These are phyloP conservation scores for Drosophila kokeensis DNA, from an alignment of 2,888 invertebrate species.

Conservation along the genomic window DNA sequence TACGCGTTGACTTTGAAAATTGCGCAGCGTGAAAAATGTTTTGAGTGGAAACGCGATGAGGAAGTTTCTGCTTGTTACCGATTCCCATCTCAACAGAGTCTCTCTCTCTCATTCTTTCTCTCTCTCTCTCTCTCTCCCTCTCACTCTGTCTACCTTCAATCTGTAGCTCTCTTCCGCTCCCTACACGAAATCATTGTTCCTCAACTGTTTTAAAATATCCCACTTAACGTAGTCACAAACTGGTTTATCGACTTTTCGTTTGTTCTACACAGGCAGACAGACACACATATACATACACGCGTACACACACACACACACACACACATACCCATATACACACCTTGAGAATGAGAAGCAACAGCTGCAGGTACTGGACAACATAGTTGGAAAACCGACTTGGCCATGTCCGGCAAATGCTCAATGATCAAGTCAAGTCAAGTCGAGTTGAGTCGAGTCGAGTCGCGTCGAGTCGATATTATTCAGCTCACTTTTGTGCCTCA, in stretches of 20 bases:
- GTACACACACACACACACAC: constrained; percentile 6
- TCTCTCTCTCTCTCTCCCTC: neutral
- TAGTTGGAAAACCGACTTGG: constrained; percentile 31
- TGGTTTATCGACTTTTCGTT: constrained; percentile 57
- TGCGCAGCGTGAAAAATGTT: constrained; percentile 52
- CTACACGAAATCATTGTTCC: constrained; percentile 7
- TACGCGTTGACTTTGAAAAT: constrained; percentile 48
- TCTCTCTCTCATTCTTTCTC: neutral
- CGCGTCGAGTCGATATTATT: neutral
- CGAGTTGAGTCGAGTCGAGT: constrained; percentile 15
- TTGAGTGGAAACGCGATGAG: constrained; percentile 42
- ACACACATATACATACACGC: neutral
- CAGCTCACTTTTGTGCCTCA: neutral
- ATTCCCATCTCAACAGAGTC: constrained; percentile 18
- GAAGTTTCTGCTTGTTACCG: constrained; percentile 34
- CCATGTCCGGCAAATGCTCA: constrained; percentile 29
- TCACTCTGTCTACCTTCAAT: neutral
- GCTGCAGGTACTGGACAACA: constrained; percentile 32
- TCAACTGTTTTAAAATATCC: constrained; percentile 44
- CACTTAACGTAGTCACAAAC: constrained; percentile 46
- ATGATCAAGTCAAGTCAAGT: constrained; percentile 25
- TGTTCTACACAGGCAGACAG: constrained; percentile 38
- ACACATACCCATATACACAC: neutral
- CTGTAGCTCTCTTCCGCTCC: neutral
- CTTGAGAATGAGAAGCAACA: constrained; percentile 20